Evolutionary conservation across 2,113 vertebrate genomes (phyloP).

Genomic region (Rousettus leschenaultii): DNA sequence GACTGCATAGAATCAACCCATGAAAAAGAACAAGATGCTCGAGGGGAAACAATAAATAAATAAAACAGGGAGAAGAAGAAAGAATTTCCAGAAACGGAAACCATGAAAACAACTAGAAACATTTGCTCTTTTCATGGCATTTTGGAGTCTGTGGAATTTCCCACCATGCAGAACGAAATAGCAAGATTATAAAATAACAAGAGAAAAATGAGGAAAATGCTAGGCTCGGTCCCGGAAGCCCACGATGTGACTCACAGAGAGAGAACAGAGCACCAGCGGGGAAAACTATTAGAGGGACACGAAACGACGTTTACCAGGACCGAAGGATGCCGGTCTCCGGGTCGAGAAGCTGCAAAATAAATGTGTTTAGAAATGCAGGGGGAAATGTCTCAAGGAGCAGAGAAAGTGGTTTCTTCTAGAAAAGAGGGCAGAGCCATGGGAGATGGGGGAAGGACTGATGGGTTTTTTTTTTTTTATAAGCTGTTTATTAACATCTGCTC

Average conservation of each 20-base stretch:
- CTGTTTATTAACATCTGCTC: neutral
- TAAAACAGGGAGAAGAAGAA: neutral
- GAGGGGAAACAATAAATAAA: neutral
- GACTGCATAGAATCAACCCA: accelerated
- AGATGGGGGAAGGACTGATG: accelerated
- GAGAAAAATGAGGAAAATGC: neutral
- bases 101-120: neutral
- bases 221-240: neutral
- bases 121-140: neutral
- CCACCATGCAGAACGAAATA: neutral
- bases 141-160: neutral
- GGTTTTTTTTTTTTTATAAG: neutral
- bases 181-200: neutral
- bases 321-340: neutral
- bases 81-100: neutral
- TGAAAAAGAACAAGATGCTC: neutral
- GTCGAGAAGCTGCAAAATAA: neutral
- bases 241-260: neutral
- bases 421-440: neutral
- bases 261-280: no score
- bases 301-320: neutral
- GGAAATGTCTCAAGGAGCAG: constrained; percentile 2
- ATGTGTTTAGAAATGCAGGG: neutral
- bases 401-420: neutral
- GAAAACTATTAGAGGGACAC: neutral